Percentiles rank a stretch among this genome's conserved stretches.
Conservation (phyloP, 1,140 invertebrate genomes). For the Tetranychus cinnabarinus region DNA sequence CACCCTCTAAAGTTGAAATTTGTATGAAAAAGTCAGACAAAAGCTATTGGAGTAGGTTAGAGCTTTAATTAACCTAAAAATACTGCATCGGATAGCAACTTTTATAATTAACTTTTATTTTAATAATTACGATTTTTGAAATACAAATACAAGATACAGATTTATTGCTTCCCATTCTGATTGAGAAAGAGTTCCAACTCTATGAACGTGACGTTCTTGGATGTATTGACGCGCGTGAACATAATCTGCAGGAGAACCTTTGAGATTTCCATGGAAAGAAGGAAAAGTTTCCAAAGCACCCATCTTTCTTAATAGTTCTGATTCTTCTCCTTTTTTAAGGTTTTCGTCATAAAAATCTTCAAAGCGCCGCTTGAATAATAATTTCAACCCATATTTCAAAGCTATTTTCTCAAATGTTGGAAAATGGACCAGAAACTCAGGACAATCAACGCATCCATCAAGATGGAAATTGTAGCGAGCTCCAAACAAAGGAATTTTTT, state of each 20-base stretch:
- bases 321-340: constrained; percentile 27
- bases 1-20: constrained; percentile 84
- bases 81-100: too few species aligned
- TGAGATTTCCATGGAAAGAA: constrained; percentile 25
- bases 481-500: constrained; percentile 59
- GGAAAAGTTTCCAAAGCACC: constrained; percentile 36
- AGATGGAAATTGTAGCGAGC: constrained; percentile 87
- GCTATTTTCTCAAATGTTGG: constrained; percentile 58
- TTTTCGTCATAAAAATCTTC: constrained; percentile 50
- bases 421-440: constrained; percentile 91
- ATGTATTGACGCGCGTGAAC: constrained; percentile 34
- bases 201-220: constrained; percentile 14
- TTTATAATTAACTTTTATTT: background rate
- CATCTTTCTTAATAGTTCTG: constrained; percentile 43
- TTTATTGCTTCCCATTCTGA: constrained; percentile 81
- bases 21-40: constrained; percentile 65
- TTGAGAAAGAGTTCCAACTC: constrained; percentile 43
- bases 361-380: constrained; percentile 46
- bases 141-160: constrained; percentile 57
- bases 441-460: constrained; percentile 89
- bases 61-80: too few species aligned
- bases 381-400: constrained; percentile 49
- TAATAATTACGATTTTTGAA: constrained; percentile 33
- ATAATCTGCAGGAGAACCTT: constrained; percentile 41
- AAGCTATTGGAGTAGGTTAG: constrained; percentile 37